phyloP scores from a whole-genome alignment of 1,140 invertebrate genomes.

The Drosophila nigromelanica region DNA sequence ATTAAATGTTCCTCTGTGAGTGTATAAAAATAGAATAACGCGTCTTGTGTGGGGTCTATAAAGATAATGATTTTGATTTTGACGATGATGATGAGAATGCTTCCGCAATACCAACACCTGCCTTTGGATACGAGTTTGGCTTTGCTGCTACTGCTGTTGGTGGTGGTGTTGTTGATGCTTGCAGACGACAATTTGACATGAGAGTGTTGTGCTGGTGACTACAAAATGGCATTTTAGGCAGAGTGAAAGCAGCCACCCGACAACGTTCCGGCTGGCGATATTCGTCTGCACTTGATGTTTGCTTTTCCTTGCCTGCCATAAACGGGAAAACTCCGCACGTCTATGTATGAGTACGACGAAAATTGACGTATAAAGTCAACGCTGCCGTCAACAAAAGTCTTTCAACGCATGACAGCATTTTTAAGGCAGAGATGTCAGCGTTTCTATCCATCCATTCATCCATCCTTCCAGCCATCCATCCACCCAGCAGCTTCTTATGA shows the following conservation, averaged over 20 bases:
- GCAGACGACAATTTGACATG: constrained; percentile 71
- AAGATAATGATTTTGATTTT: constrained; percentile 11
- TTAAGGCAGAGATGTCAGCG: constrained; percentile 45
- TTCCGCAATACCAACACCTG: constrained; percentile 45
- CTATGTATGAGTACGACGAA: constrained; percentile 42
- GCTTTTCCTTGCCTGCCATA: constrained; percentile 61
- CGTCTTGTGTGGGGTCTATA: constrained; percentile 12
- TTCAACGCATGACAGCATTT: constrained; percentile 68
- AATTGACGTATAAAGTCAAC: constrained; percentile 81
- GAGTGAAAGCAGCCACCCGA: constrained; percentile 57
- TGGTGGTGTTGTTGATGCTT: constrained; percentile 3
- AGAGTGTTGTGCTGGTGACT: constrained; percentile 64
- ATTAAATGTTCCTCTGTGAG: constrained; percentile 8
- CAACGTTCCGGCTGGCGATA: neutral
- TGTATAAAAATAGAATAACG: constrained; percentile 5
- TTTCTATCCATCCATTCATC: constrained; percentile 12
- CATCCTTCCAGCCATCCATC: neutral
- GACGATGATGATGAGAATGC: constrained; percentile 59
- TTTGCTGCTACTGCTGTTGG: constrained; percentile 6
- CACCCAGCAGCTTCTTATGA: constrained; percentile 31
- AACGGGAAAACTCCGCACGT: constrained; percentile 63
- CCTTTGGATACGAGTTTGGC: constrained; percentile 25
- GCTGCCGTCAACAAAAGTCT: constrained; percentile 70
- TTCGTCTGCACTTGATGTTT: constrained; percentile 66
- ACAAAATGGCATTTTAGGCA: constrained; percentile 63